Conservation (phyloP, 2,113 vertebrate genomes). For the Odocoileus virginianus region DNA sequence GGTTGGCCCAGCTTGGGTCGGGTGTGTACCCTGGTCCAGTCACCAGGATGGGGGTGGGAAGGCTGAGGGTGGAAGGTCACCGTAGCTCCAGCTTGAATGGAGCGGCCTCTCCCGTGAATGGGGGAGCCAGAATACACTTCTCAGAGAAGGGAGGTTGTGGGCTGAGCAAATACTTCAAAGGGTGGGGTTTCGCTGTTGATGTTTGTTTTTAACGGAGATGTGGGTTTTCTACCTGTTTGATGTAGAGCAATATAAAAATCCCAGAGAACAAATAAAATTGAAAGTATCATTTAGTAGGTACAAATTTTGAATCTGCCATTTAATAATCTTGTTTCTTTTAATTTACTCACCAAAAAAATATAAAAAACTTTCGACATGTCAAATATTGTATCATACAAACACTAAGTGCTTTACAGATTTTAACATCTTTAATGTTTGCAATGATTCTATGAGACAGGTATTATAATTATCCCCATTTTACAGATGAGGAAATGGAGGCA, state of each 20-base stretch:
- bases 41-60: neutral
- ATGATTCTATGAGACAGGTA: neutral
- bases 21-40: neutral
- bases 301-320: neutral
- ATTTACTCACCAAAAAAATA: neutral
- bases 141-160: neutral
- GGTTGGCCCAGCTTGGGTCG: too few relatives aligned
- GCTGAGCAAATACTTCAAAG: neutral
- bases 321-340: neutral
- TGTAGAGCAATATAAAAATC: neutral
- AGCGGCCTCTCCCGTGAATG: neutral
- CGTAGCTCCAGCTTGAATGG: neutral
- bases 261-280: neutral
- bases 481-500: neutral
- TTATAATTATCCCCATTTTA: neutral
- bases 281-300: neutral
- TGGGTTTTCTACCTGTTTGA: neutral
- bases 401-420: neutral
- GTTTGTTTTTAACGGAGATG: neutral
- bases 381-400: neutral
- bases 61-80: neutral
- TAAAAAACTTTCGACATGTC: neutral
- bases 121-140: accelerated
- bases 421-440: neutral
- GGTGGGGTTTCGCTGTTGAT: neutral